Evolutionary conservation across 1,140 invertebrate species (phyloP).

Genomic region (Ips typographus): DNA sequence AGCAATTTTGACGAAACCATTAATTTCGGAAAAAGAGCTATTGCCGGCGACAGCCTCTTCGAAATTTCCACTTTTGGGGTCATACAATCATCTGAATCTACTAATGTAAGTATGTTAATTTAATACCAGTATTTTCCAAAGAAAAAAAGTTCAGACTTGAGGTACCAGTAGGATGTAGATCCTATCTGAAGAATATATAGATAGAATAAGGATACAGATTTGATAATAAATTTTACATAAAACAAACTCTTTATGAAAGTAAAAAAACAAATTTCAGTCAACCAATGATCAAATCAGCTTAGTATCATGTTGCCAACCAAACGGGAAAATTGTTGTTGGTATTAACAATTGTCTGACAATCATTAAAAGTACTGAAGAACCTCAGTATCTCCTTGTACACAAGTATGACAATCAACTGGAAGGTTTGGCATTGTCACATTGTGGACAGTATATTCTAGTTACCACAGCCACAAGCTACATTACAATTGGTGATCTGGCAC

Average conservation of each 20-base stretch:
- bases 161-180: no score
- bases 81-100: slow-evolving; percentile 36
- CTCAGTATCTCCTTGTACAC: neutral
- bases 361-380: slow-evolving; percentile 15
- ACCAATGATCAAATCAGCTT: no score
- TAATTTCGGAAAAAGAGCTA: slow-evolving; percentile 41
- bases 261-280: neutral
- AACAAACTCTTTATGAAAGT: no score
- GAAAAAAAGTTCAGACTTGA: no score
- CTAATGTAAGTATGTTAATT: slow-evolving; percentile 25
- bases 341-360: slow-evolving; percentile 26
- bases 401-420: slow-evolving; percentile 21
- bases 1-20: slow-evolving; percentile 43
- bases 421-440: slow-evolving; percentile 7
- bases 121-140: no score
- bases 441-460: slow-evolving; percentile 12
- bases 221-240: no score
- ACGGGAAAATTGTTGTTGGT: slow-evolving; percentile 16
- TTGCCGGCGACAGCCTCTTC: slow-evolving; percentile 39
- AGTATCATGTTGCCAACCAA: neutral
- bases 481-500: neutral
- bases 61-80: slow-evolving; percentile 41
- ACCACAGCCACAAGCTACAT: slow-evolving; percentile 14
- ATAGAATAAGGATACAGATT: no score
- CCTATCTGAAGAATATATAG: no score